Evolutionary conservation across 2,888 invertebrate genomes (phyloP), one percentile per base, ranked within the genome.

Genomic region (Oasisia sp.): DNA sequence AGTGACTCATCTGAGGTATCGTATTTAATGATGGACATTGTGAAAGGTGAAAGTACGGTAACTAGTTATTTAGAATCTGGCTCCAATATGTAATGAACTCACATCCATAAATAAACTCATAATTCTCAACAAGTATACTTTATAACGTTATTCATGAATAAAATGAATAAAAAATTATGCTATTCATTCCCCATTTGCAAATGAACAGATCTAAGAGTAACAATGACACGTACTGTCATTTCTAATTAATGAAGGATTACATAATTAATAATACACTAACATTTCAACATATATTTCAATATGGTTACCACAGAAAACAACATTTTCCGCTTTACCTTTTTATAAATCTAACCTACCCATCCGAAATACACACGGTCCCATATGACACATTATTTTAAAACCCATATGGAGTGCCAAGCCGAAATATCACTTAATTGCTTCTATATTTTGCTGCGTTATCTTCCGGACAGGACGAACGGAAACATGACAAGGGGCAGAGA

Each of bases 391-490:
- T 27, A 74, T 27, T n/a, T 74, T 27, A 74, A 74, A 27, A 19
- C 74, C 38, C 27, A 27, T 3, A 74, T 74, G 19, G n/a, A 74
- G 74, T 3, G 27, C 74, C 74, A 74, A 74, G 27, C 74, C 3
- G 74, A 74, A 74, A 74, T 27, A 74, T 74, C 74, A 74, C 74
- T 74, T 74, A 74, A 74, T 50, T 74, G 74, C 27, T 74, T 74
- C 74, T 74, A 74, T 74, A n/a, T 74, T 74, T 74, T 74, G 74
- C 74, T 19, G 7, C 5, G 74, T 74, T 74, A 74, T 74, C 74
- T 74, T 74, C 74, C 14, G n/a, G 38, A 38, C 38, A 4, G n/a
- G 38, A 38, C 38, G 38, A 74, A 27, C 27, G n/a, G 74, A 74
- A 74, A 74, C n/a, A n/a, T 74, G 74, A 74, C 74, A 74, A 27